Evolutionary conservation across 2,888 invertebrate genomes (phyloP), one percentile per base, ranked within the genome.

Genomic region (Calliopum simillimum): DNA sequence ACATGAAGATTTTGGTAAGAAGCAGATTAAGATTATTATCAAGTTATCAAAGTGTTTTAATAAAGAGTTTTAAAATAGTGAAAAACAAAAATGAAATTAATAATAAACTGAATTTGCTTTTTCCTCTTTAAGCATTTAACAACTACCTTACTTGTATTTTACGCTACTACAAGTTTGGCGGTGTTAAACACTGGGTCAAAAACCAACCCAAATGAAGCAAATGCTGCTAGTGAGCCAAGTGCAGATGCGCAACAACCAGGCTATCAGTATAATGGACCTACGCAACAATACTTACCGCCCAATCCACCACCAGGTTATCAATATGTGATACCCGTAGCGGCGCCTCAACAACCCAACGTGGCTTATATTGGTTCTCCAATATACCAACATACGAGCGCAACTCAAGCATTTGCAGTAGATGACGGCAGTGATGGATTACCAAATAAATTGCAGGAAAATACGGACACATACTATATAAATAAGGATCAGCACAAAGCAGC

Each of bases 111-210:
- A n/a, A 21, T 64, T 51, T 11, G 13, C 23, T 6, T 59, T 23
- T 4, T 41, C 25, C 4, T 66, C 6, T 55, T 23, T 65, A 13
- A 46, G 16, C 66, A 63, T 23, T n/a, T 66, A 62, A 14, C 63
- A 51, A 46, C 49, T 51, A 25, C 58, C 3, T 43, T 58, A n/a
- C 47, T 58, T 2, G 6, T 56, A 19, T 21, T 68, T 44, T 5
- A 55, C 14, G 14, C 63, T 3, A 53, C 43, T 2, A 51, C 67
- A 25, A 67, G 62, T 41, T 12, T 56, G 49, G 67, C 59, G 56
- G 58, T 71, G 47, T 16, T 68, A 49, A 51, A 4, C 51, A 62
- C 67, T 16, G 44, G 8, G 53, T 21, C 53, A 21, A 21, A 13
- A 53, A 5, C 23, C 53, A 53, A 19, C 53, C 0, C 4, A 21